Conservation (phyloP, 2,797 vertebrate genomes). For the Rhynchotus rufescens region DNA sequence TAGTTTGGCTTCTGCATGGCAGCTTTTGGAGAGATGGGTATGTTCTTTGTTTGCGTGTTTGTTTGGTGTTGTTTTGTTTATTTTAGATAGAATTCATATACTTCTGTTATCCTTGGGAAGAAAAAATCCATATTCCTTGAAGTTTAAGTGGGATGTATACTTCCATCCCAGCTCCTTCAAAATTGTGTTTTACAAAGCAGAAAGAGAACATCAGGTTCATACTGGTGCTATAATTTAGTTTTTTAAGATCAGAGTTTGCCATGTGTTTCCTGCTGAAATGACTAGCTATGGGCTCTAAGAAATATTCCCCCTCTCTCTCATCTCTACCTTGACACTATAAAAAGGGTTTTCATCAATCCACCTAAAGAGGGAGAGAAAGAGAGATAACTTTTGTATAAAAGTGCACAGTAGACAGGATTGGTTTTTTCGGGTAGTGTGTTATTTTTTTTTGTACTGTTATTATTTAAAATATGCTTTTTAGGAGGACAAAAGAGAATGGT, state of each 20-base stretch:
- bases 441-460: conserved; percentile 68
- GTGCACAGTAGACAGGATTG: background rate
- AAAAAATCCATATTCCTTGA: too few relatives aligned
- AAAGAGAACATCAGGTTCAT: background rate
- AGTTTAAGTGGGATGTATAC: background rate
- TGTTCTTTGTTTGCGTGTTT: background rate
- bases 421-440: conserved; percentile 55
- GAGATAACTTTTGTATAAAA: conserved; percentile 60
- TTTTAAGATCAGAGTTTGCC: conserved; percentile 8
- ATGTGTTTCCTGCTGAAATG: conserved; percentile 11
- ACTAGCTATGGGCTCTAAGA: conserved; percentile 2
- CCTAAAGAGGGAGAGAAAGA: background rate
- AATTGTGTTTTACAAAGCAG: conserved; percentile 8
- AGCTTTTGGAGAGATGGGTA: background rate
- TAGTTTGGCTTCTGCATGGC: background rate
- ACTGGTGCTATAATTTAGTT: background rate
- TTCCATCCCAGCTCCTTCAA: background rate
- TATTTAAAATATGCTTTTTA: conserved; percentile 74
- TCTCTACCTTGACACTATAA: conserved; percentile 25
- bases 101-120: background rate
- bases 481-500: conserved; percentile 67
- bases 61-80: background rate
- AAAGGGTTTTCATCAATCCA: conserved; percentile 44
- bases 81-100: background rate
- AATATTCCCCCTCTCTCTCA: conserved; percentile 26